Conservation (phyloP, 2,888 invertebrate species). For the Metacarcinus magister region DNA sequence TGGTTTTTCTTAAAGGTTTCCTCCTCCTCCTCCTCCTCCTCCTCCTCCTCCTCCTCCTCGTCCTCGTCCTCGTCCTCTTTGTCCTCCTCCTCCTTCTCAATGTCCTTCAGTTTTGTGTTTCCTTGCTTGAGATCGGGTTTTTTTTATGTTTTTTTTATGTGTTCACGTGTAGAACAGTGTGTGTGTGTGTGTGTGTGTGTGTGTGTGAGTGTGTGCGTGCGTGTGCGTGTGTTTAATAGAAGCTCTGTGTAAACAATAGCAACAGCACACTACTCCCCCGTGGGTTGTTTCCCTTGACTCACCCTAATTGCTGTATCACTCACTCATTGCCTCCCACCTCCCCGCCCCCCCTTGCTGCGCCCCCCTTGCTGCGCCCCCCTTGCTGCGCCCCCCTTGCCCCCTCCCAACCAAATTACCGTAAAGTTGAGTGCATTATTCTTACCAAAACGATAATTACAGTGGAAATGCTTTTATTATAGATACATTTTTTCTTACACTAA, state of each 20-base stretch:
- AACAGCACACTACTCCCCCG: too few relatives aligned
- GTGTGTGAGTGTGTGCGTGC: not conserved
- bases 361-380: not conserved
- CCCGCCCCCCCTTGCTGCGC: too few relatives aligned
- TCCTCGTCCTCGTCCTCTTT: not conserved
- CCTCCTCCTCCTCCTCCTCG: not conserved
- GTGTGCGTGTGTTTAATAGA: not conserved
- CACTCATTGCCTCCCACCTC: not conserved
- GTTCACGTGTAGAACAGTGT: not conserved
- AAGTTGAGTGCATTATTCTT: not conserved
- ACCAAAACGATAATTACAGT: not conserved
- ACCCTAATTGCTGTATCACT: not conserved
- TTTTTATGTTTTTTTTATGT: not conserved
- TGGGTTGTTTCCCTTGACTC: not conserved
- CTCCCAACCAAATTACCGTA: not conserved
- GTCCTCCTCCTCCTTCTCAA: not conserved
- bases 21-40: not conserved
- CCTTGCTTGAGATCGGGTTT: not conserved
- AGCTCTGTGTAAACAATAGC: too few relatives aligned
- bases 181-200: constrained; percentile 1
- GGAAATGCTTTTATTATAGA: not conserved
- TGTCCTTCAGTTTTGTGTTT: not conserved
- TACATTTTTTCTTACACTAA: not conserved
- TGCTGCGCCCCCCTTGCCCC: not conserved
- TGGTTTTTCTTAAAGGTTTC: not conserved